A percentile compares a stretch with the other conserved stretches of the same genome.
Evolutionary conservation across 2,888 invertebrate genomes (phyloP).

Genomic region (Aricia artaxerxes): DNA sequence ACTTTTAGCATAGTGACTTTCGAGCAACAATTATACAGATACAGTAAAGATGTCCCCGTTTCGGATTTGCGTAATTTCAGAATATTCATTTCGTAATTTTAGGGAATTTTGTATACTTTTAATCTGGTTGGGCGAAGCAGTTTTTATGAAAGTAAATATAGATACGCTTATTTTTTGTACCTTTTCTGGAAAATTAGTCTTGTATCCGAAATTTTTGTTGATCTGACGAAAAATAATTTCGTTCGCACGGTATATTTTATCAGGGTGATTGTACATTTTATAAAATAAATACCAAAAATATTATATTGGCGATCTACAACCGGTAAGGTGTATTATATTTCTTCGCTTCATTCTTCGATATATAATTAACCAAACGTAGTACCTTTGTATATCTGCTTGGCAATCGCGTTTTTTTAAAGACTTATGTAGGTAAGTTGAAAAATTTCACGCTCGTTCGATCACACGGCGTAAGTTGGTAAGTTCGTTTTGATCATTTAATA

Average conservation of each 20-base stretch:
- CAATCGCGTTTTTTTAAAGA: too few species aligned
- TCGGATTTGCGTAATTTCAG: not conserved
- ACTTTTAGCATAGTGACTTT: too few species aligned
- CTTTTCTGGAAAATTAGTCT: not conserved
- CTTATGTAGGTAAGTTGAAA: too few species aligned
- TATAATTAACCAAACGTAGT: too few species aligned
- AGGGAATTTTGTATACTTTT: not conserved
- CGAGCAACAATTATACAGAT: too few species aligned
- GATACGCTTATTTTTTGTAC: not conserved
- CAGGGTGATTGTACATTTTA: not conserved
- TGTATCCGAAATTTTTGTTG: not conserved
- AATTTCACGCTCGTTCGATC: too few species aligned
- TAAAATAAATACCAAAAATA: not conserved
- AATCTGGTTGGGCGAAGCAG: not conserved
- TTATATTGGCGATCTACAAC: not conserved
- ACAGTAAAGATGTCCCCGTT: not conserved
- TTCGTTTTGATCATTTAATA: too few species aligned
- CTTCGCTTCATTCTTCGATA: too few species aligned
- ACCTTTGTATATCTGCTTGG: too few species aligned
- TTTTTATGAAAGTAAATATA: not conserved
- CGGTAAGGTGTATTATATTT: too few species aligned
- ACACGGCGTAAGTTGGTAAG: too few species aligned
- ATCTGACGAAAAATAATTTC: not conserved
- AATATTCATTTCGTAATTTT: not conserved
- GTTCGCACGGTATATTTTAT: not conserved